phyloP scores from a whole-genome alignment of 2,113 vertebrate species.

The Syngnathus scovelli region DNA sequence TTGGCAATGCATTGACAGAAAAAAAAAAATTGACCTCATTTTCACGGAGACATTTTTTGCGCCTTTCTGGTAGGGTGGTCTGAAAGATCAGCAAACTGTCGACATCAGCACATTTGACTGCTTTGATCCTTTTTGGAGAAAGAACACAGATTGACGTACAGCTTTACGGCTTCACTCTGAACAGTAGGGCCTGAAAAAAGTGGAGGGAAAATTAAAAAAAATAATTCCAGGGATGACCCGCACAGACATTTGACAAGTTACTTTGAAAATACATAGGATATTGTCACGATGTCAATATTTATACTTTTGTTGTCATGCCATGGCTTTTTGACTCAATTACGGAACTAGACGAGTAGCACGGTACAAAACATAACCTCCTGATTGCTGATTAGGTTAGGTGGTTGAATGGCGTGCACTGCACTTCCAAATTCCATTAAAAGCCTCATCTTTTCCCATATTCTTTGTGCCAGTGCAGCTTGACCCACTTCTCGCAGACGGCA shows the following conservation, averaged over 20 bases:
- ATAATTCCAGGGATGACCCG: not conserved
- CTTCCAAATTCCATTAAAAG: not conserved
- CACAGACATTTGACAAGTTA: not conserved
- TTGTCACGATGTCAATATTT: no score
- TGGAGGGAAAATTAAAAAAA: not conserved
- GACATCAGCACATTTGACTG: conserved; percentile 57
- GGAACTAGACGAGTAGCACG: not conserved
- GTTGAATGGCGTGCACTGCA: not conserved
- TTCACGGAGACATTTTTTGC: conserved; percentile 52
- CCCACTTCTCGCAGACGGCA: conserved; percentile 49
- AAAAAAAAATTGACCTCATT: conserved; percentile 34
- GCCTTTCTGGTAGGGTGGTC: conserved; percentile 32
- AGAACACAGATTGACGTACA: conserved; percentile 13
- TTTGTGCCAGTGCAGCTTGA: conserved; percentile 34
- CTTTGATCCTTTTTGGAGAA: conserved; percentile 44
- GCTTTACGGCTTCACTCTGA: conserved; percentile 11
- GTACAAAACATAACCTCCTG: not conserved
- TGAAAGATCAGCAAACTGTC: conserved; percentile 30
- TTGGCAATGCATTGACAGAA: conserved; percentile 23
- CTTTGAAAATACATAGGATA: no score
- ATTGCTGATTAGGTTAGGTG: not conserved
- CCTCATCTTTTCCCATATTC: conserved; percentile 6
- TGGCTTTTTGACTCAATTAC: not conserved
- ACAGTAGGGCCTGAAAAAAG: not conserved
- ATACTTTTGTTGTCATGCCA: no score